Base-by-base conservation (phyloP, 2,888 invertebrate genomes). In the Emmelina monodactyla region DNA sequence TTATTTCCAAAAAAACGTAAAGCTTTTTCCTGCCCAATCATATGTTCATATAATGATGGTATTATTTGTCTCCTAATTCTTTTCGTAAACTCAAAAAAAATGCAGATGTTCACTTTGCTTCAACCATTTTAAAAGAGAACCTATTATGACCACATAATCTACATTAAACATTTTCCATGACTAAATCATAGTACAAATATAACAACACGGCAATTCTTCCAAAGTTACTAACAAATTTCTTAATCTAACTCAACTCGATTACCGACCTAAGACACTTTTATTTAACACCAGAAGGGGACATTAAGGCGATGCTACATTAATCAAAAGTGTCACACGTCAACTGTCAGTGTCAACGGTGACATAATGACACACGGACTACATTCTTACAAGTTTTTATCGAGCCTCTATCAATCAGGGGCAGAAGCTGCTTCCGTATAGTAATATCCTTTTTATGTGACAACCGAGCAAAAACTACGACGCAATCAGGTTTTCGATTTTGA, bases 311-410 rank as follows among this genome's bases (percentile, higher is more conserved):
- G 45, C 48, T 47, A 59, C 70, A 76, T 75, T 72, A 72, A 75
- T 73, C 69, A 71, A 60, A 45, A 42, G 50, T 54, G 56, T 61
- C 62, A 53, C 51, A 46, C 19, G 5, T 6, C 5, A 19, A 19
- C 19, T 5, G 12, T 56, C 54, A 46, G 53, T 55, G 57, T 55
- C 56, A 45, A 46, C 45, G 55, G 62, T 70, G 73, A 75, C 73
- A 71, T 75, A 72, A 78, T 75, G 64, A 64, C 67, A 54, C 56
- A 65, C 64, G 58, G 60, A 55, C 58, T 49, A 51, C 48, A 45
- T 55, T 54, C 53, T 58, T 62, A 63, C 66, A 62, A 62, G 62
- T 73, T 75, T 72, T 73, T 73, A 64, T 68, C 54, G 50, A 41
- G 36, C 35, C 38, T 49, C 65, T 65, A 76, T 78, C 70, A 73